Conservation (phyloP, 2,113 vertebrate genomes). For the Colistium nudipinnis region DNA sequence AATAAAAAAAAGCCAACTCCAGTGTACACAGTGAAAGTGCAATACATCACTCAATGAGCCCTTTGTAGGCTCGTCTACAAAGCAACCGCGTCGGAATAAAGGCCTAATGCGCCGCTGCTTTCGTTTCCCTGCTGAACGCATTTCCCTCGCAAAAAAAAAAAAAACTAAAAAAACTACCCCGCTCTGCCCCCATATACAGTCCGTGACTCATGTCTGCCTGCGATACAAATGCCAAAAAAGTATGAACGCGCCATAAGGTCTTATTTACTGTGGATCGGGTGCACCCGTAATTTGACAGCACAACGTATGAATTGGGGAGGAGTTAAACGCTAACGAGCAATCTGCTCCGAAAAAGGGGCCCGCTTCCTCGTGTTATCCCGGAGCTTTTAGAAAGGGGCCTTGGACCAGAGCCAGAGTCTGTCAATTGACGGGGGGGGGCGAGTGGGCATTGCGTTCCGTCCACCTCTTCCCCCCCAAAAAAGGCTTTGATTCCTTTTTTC, state of each 20-base stretch:
- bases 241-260: conserved; percentile 23
- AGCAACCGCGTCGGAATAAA: conserved; percentile 58
- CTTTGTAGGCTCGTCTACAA: conserved; percentile 71
- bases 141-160: conserved; percentile 46
- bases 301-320: conserved; percentile 40
- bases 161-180: too few relatives aligned
- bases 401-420: conserved; percentile 57
- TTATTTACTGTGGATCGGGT: conserved; percentile 44
- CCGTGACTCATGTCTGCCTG: conserved; percentile 68
- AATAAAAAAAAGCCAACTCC: conserved; percentile 55
- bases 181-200: conserved; percentile 21
- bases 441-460: conserved; percentile 61
- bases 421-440: conserved; percentile 48
- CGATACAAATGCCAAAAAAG: conserved; percentile 29
- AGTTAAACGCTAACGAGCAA: conserved; percentile 37
- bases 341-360: conserved; percentile 32
- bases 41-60: conserved; percentile 64
- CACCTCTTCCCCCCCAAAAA: conserved; percentile 38
- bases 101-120: conserved; percentile 57
- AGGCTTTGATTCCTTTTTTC: conserved; percentile 72
- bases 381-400: conserved; percentile 15
- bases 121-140: conserved; percentile 48
- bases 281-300: conserved; percentile 33
- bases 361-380: conserved; percentile 40
- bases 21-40: conserved; percentile 43